Percentiles rank a stretch among this genome's conserved stretches.
phyloP scores from a whole-genome alignment of 2,113 vertebrate species.

The Gorsachius goisagi region DNA sequence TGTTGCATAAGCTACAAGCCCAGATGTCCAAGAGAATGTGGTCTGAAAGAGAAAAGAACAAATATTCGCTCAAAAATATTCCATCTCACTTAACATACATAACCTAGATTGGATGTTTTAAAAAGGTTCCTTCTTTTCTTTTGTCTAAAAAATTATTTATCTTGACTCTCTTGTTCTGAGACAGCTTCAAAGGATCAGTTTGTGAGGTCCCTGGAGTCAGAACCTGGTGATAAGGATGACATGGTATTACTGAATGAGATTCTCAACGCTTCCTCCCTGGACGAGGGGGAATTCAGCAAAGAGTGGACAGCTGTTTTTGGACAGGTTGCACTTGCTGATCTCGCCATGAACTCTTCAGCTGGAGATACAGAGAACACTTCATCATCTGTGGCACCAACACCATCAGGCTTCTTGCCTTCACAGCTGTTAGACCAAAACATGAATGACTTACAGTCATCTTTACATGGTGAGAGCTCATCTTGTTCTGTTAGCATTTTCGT shows the following conservation, averaged over 20 bases:
- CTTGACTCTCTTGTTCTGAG: neutral
- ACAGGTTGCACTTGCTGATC: constrained; percentile 59
- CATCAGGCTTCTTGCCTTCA: constrained; percentile 88
- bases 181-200: constrained; percentile 70
- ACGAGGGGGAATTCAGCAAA: constrained; percentile 83
- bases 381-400: neutral
- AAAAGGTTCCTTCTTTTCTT: neutral
- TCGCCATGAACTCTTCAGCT: neutral
- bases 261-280: constrained; percentile 82
- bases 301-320: constrained; percentile 92
- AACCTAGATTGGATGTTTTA: neutral
- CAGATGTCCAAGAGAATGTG: neutral
- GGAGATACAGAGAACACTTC: constrained; percentile 70
- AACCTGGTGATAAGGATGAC: constrained; percentile 80
- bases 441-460: constrained; percentile 79
- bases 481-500: neutral
- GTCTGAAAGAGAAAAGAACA: neutral
- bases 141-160: neutral
- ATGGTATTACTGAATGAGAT: constrained; percentile 88
- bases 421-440: constrained; percentile 92
- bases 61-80: neutral
- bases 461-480: constrained; percentile 71
- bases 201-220: constrained; percentile 62
- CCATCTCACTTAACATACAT: neutral
- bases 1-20: neutral